Base-by-base conservation (phyloP, 1,140 invertebrate genomes). In the Procambarus virginalis region DNA sequence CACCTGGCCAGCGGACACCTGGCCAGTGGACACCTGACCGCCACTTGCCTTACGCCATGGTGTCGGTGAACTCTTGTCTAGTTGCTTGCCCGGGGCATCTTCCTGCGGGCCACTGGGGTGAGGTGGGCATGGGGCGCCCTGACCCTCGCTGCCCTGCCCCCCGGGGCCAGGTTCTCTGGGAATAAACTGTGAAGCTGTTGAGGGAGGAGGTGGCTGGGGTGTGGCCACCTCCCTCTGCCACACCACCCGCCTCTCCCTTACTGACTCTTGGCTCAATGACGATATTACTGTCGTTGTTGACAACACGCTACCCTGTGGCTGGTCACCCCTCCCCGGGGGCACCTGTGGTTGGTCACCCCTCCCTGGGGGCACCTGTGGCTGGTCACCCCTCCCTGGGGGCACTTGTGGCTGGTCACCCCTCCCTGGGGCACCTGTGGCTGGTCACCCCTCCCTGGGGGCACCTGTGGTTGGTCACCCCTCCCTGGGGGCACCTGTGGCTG, bases 1-100 rank as follows among this genome's bases (percentile, higher is more conserved):
- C 34, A 58, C 55, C 55, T 12, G 34, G 55, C 10, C 14, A 64
- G 34, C 34, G 12, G 51, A 55, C 51, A 55, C 1, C 51, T 55
- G 51, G 51, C 34, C 51, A 55, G 51, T 5, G 12, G 51, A 14
- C 14, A 64, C 60, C 17, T 64, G 60, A 1, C 17, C 17, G 60
- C 12, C 60, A 64, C 12, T 17, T 49, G 51, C 68, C 64, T 89
- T 89, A 60, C 87, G 80, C 87, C 87, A 89, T 6, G 87, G 87
- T 45, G 87, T 83, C 2, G 80, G 87, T 4, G 80, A 84, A 58
- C 73, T 60, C 51, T 77, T 49, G 45, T 78, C 55, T 22, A 45
- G 49, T 48, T 49, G 55, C 48, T 8, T 78, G 55, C 22, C 68
- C 34, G 34, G 34, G 34, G 34, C 34, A 34, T 34, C 34, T 34